These are phyloP conservation scores for Drosophila novamexicana DNA, from an alignment of 1,140 invertebrate species.

Conservation along the genomic window DNA sequence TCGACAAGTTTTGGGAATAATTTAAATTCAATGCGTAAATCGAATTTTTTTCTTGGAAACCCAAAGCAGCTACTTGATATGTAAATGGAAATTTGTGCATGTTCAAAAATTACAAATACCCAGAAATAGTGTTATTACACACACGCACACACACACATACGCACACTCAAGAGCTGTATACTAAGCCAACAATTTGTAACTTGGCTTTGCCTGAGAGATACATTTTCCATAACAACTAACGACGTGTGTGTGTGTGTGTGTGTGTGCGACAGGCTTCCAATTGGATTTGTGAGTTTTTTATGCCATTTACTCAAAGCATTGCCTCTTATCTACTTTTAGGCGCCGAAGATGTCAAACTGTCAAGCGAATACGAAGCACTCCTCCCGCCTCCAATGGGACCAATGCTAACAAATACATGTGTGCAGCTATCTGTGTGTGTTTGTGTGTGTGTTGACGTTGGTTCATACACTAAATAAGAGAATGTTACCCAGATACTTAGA, in stretches of 20 bases:
- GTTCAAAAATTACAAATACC: slow-evolving; percentile 25
- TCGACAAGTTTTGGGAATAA: neutral
- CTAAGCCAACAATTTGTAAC: slow-evolving; percentile 63
- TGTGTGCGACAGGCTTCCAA: slow-evolving; percentile 47
- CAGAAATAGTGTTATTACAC: slow-evolving; percentile 29
- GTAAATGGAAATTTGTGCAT: slow-evolving; percentile 48
- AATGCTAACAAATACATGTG: slow-evolving; percentile 1
- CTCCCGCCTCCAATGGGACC: slow-evolving; percentile 6
- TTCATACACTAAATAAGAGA: too few species aligned
- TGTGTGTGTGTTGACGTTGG: too few species aligned
- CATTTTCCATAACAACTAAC: slow-evolving; percentile 67
- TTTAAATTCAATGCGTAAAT: slow-evolving; percentile 18
- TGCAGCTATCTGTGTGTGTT: neutral
- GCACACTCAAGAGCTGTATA: slow-evolving; percentile 5
- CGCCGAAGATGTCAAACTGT: slow-evolving; percentile 38
- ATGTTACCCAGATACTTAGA: too few species aligned
- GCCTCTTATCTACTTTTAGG: slow-evolving; percentile 44
- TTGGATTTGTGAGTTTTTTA: slow-evolving; percentile 39
- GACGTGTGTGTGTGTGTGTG: slow-evolving; percentile 37
- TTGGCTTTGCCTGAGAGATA: slow-evolving; percentile 63
- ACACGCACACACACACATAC: neutral
- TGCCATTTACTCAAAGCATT: slow-evolving; percentile 35
- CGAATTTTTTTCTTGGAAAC: slow-evolving; percentile 19
- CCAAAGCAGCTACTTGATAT: slow-evolving; percentile 43
- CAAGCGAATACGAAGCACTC: slow-evolving; percentile 11